Evolutionary conservation across 2,888 invertebrate genomes (phyloP), one percentile per base, ranked within the genome.

Genomic region (Pachycephus smyrnensis): DNA sequence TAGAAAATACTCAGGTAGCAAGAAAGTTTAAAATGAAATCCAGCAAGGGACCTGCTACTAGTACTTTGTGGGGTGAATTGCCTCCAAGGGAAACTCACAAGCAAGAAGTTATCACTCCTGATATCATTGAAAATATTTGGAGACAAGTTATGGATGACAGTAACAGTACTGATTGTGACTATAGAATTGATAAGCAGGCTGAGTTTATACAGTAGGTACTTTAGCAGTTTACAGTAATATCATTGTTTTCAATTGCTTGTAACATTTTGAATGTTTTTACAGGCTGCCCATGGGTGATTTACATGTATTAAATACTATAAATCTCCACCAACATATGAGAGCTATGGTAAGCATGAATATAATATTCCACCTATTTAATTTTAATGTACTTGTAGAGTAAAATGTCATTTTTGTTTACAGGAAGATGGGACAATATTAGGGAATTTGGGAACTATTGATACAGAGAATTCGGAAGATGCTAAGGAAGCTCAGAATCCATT

Each of bases 61-160:
- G 87, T 78, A 74, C 77, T 11, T 82, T 88, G 37, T 91, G 91
- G 91, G 91, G 91, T 33, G 91, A 91, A 84, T 85, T 91, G 68
- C 89, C 90, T 11, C 80, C 87, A 3, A 86, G 87, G 76, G 91
- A 91, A 82, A 89, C 87, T 76, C 87, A 90, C 40, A 91, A 91
- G 80, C 91, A 90, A 81, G 91, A 91, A 84, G 86, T 91, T 37
- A 89, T 91, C 74, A 91, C 91, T 2, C 91, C 91, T 30, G 91
- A 91, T 77, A 88, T 91, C 11, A 91, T 91, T 79, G 91, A 91
- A 84, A 91, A 91, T 86, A 85, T 91, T 75, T 91, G 91, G 91
- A 86, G 91, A 77, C 90, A 91, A 86, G 91, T 91, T 32, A 85
- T 91, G 80, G 90, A 91, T 73, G 91, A 91, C 55, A 86, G 88